Evolutionary conservation across 2,888 invertebrate genomes (phyloP).

Genomic region (Phaedon cochleariae): DNA sequence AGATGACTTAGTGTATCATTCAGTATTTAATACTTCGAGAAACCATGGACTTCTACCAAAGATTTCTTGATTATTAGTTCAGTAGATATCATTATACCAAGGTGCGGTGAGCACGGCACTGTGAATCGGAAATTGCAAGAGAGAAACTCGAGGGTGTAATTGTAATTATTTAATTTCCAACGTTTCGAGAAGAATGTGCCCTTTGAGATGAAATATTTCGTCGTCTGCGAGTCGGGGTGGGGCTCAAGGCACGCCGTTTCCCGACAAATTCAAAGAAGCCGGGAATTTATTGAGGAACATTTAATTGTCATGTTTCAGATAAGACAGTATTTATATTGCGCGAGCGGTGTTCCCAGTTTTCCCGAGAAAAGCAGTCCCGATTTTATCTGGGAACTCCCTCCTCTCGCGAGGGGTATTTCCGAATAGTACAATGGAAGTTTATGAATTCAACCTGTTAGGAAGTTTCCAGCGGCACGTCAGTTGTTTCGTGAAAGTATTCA

Average conservation of each 20-base stretch:
- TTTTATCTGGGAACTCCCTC: not conserved
- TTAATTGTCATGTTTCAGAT: conserved; percentile 22
- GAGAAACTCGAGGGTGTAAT: conserved; percentile 16
- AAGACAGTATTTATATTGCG: conserved; percentile 16
- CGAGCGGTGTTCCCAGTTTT: not conserved
- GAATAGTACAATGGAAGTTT: not conserved
- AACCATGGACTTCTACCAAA: too few relatives aligned
- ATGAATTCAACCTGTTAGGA: not conserved
- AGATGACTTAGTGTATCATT: too few relatives aligned
- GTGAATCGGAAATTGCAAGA: not conserved
- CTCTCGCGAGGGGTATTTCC: not conserved
- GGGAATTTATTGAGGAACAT: conserved; percentile 19
- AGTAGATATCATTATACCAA: too few relatives aligned
- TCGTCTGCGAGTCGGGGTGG: not conserved
- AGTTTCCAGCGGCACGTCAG: not conserved
- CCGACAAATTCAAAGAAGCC: conserved; percentile 17
- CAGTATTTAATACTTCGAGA: too few relatives aligned
- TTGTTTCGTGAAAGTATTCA: too few relatives aligned
- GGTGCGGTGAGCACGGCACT: conserved; percentile 1
- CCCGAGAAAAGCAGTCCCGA: not conserved
- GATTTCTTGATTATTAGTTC: too few relatives aligned
- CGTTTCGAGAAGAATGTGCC: conserved; percentile 14
- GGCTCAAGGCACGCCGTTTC: not conserved
- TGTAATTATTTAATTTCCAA: conserved; percentile 17
- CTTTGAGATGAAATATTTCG: conserved; percentile 19